Conservation (phyloP, 2,797 vertebrate genomes). For the Centropyge bicolor region DNA sequence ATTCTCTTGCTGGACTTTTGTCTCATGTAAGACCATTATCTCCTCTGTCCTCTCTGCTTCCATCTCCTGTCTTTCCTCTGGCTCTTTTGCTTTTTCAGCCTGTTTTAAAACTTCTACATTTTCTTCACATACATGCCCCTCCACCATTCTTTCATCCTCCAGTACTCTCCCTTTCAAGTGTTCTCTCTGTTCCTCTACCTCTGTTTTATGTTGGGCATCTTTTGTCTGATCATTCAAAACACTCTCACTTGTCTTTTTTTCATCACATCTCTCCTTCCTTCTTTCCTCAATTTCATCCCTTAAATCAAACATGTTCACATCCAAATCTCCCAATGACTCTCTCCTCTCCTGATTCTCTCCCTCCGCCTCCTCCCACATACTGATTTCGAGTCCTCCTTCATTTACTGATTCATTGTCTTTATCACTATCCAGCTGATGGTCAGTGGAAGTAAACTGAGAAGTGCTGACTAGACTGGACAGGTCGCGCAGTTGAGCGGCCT, state of each 20-base stretch:
- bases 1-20: slow-evolving; percentile 20
- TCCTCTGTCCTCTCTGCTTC: slow-evolving; percentile 17
- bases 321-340: slow-evolving; percentile 63
- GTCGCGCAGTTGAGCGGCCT: slow-evolving; percentile 45
- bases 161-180: neutral
- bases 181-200: slow-evolving; percentile 6
- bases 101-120: slow-evolving; percentile 16
- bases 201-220: neutral
- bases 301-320: slow-evolving; percentile 74
- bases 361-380: slow-evolving; percentile 7
- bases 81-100: neutral
- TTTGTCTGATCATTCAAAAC: neutral
- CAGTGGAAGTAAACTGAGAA: slow-evolving; percentile 76
- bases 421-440: slow-evolving; percentile 72
- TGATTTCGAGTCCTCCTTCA: neutral
- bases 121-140: neutral
- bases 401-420: slow-evolving; percentile 32
- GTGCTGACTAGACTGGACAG: slow-evolving; percentile 72
- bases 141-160: neutral
- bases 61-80: neutral
- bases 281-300: slow-evolving; percentile 39
- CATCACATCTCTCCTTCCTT: neutral
- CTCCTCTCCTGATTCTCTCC: slow-evolving; percentile 14
- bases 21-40: neutral
- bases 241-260: neutral